A percentile compares a stretch with the other conserved stretches of the same genome.
Evolutionary conservation across 2,888 invertebrate genomes (phyloP).

Genomic region (Microplitis deprimator): DNA sequence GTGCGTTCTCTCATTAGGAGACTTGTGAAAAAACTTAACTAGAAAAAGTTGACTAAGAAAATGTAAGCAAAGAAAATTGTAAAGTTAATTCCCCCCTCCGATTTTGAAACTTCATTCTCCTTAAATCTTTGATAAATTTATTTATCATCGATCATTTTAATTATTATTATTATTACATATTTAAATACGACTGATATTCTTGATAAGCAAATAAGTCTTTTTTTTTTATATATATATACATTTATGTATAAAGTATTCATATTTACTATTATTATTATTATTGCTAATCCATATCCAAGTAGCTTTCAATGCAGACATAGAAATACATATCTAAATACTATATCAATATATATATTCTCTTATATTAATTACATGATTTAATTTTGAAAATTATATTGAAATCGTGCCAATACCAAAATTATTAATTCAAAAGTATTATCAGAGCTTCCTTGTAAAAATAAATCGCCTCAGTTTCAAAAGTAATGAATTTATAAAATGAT

Average conservation of each 20-base stretch:
- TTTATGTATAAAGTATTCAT: conserved; percentile 1
- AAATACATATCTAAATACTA: conserved; percentile 4
- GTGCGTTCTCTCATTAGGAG: conserved; percentile 56
- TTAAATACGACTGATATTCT: conserved; percentile 34
- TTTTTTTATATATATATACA: conserved; percentile 35
- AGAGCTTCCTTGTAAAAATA: conserved; percentile 31
- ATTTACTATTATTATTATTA: conserved; percentile 23
- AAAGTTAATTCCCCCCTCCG: conserved; percentile 22
- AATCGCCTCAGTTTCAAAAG: conserved; percentile 32
- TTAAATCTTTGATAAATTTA: conserved; percentile 36
- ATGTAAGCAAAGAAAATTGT: not conserved
- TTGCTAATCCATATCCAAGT: conserved; percentile 36
- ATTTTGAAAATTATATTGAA: not conserved
- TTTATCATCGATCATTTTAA: conserved; percentile 25
- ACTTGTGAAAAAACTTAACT: conserved; percentile 49
- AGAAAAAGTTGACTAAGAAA: conserved; percentile 13
- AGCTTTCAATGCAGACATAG: conserved; percentile 24
- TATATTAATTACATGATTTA: no score
- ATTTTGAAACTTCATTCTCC: conserved; percentile 27
- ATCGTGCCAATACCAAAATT: not conserved
- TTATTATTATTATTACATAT: conserved; percentile 5
- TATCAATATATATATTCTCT: not conserved
- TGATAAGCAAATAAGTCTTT: conserved; percentile 28
- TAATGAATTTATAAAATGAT: conserved; percentile 8
- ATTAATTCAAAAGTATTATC: conserved; percentile 31